Conservation (phyloP, 2,888 invertebrate genomes). For the Dryobotodes eremita region DNA sequence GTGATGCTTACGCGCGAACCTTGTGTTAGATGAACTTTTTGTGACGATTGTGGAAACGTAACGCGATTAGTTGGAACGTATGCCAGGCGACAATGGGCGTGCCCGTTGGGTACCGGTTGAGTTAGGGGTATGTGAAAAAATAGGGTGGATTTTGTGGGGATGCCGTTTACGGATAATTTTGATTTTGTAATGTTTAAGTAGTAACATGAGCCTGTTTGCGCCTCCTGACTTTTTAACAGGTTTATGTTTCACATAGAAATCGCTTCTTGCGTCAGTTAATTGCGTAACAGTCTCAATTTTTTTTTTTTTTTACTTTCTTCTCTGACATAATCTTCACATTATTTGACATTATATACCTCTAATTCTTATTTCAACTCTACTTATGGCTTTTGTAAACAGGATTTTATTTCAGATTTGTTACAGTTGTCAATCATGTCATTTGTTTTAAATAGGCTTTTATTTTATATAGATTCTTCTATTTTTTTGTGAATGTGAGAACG, state of each 20-base stretch:
- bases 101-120: conserved; percentile 6
- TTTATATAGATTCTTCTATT: no score
- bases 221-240: not conserved
- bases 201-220: not conserved
- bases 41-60: conserved; percentile 65
- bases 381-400: no score
- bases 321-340: no score
- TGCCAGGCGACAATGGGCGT: conserved; percentile 56
- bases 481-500: no score
- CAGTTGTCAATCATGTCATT: no score
- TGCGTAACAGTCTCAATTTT: no score
- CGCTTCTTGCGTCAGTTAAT: not conserved
- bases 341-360: no score
- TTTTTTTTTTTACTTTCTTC: no score
- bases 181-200: conserved; percentile 6
- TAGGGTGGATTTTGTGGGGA: conserved; percentile 11
- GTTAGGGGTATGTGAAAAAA: conserved; percentile 3
- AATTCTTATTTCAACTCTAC: no score
- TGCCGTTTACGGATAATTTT: conserved; percentile 2
- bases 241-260: not conserved
- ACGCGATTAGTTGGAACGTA: conserved; percentile 71
- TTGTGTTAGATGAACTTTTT: conserved; percentile 78
- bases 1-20: conserved; percentile 88
- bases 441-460: no score
- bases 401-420: no score